phyloP scores from a whole-genome alignment of 2,113 vertebrate genomes.

The Plecturocebus donacophilus region DNA sequence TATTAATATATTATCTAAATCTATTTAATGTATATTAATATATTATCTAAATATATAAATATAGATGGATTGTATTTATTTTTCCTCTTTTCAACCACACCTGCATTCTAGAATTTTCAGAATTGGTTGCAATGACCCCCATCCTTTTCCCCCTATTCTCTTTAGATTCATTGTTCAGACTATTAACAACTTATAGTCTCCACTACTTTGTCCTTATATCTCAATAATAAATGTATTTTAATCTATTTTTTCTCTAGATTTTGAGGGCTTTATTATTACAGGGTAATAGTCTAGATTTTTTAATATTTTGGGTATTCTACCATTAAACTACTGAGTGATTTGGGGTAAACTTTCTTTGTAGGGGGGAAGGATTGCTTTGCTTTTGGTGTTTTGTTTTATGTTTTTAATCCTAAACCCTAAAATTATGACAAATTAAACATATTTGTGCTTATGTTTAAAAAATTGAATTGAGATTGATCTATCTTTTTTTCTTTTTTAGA shows the following conservation, averaged over 20 bases:
- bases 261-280: conserved; percentile 27
- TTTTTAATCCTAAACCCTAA: not conserved
- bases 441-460: not conserved
- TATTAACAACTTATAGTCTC: not conserved
- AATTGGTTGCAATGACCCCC: not conserved
- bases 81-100: not conserved
- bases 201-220: not conserved
- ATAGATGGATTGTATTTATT: not conserved
- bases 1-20: not conserved
- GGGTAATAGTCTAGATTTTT: not conserved
- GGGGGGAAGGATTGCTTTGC: not conserved
- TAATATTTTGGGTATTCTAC: not conserved
- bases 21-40: too few species aligned
- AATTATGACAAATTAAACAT: not conserved
- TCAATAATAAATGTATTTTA: not conserved
- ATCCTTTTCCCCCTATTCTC: not conserved
- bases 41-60: too few species aligned
- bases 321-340: not conserved
- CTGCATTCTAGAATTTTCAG: not conserved
- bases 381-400: not conserved
- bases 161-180: not conserved
- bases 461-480: not conserved
- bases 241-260: not conserved
- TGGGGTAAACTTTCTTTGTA: not conserved
- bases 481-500: not conserved